Evolutionary conservation across 2,888 invertebrate species (phyloP), one percentile per base, ranked within the genome.

Genomic region (Orchesellides sinensis): DNA sequence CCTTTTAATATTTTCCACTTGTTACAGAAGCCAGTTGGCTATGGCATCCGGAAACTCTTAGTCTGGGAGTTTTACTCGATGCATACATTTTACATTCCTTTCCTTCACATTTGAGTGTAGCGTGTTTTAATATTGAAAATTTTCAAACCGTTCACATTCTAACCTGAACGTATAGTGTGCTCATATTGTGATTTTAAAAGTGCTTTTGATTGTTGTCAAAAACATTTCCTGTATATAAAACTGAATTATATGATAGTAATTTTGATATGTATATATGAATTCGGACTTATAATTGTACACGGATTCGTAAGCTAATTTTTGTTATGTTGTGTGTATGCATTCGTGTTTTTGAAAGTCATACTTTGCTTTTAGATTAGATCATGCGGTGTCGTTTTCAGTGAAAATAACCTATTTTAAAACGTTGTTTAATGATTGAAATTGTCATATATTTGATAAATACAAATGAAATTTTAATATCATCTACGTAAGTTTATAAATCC

Each of bases 121-220:
- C n/a, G n/a, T n/a, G n/a, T n/a, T n/a, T n/a, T n/a, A n/a, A n/a
- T n/a, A n/a, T n/a, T n/a, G n/a, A n/a, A n/a, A n/a, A n/a, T n/a
- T n/a, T n/a, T n/a, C 40, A 14, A 40, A 40, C 40, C n/a, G n/a
- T n/a, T 8, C 10, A 40, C n/a, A 5, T 40, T 40, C 10, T 14
- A 14, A 2, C 40, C 2, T 40, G 10, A 14, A 14, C n/a, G 4
- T 10, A n/a, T n/a, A 21, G 75, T 66, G 75, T 75, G 75, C 75
- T 75, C 54, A 66, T 54, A 40, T 75, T 75, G 75, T 75, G 75
- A 75, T 75, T 75, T 19, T 63, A n/a, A 8, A 40, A 63, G 63
- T 63, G 63, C 40, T 59, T 59, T 49, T 10, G 4, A 32, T n/a
- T n/a, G 32, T 6, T 40, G 40, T 8, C 10, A 40, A 40, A 2